Conservation (phyloP, 2,888 invertebrate species). For the Drosophila greeni region DNA sequence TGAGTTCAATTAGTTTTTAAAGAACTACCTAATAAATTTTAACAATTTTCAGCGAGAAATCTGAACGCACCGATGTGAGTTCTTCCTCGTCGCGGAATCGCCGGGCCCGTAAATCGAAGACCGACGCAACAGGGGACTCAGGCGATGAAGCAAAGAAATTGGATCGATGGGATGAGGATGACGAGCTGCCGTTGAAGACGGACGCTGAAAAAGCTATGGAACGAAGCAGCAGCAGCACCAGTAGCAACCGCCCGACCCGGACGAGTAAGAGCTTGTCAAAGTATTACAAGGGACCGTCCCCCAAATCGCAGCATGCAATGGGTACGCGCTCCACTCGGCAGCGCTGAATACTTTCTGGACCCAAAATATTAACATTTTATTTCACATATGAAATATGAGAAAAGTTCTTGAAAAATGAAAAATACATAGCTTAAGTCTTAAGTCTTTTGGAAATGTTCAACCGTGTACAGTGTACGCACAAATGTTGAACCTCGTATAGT, state of each 20-base stretch:
- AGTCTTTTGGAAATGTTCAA: neutral
- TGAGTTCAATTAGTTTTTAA: constrained; percentile 33
- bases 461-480: constrained; percentile 29
- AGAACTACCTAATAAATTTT: neutral
- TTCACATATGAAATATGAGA: constrained; percentile 57
- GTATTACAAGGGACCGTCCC: constrained; percentile 74
- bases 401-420: constrained; percentile 17
- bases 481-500: neutral
- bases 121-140: constrained; percentile 45
- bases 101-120: constrained; percentile 61
- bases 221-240: constrained; percentile 18
- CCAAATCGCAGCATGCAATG: constrained; percentile 62
- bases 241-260: constrained; percentile 69
- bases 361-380: constrained; percentile 11
- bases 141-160: constrained; percentile 48
- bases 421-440: constrained; percentile 13
- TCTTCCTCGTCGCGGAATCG: constrained; percentile 67
- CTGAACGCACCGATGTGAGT: constrained; percentile 62
- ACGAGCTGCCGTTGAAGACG: constrained; percentile 61
- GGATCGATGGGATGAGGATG: constrained; percentile 63
- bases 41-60: constrained; percentile 53
- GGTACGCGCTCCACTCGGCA: constrained; percentile 69
- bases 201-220: constrained; percentile 51
- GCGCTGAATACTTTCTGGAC: constrained; percentile 42
- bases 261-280: constrained; percentile 76